These are phyloP conservation scores for Auanema freiburgensis DNA, from an alignment of 2,888 invertebrate species.

Conservation along the genomic window DNA sequence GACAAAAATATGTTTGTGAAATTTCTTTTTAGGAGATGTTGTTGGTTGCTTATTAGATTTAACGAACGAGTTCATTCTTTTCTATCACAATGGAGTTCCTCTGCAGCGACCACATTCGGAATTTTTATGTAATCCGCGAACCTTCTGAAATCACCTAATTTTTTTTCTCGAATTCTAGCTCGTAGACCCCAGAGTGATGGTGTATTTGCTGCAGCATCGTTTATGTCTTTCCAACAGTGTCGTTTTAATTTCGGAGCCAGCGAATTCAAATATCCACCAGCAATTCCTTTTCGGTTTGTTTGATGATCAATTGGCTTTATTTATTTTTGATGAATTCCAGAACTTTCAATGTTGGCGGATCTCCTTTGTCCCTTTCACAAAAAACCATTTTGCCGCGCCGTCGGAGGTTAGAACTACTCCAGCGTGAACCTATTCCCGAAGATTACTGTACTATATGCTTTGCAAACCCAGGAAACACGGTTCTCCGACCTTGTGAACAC, in stretches of 20 bases:
- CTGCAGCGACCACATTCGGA: slow-evolving; percentile 74
- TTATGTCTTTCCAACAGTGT: slow-evolving; percentile 84
- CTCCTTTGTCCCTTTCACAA: slow-evolving; percentile 76
- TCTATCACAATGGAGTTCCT: slow-evolving; percentile 80
- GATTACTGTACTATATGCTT: slow-evolving; percentile 85
- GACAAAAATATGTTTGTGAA: not conserved
- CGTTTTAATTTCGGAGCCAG: slow-evolving; percentile 71
- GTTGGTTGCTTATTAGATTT: slow-evolving; percentile 84
- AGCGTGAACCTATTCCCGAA: slow-evolving; percentile 72
- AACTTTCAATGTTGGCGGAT: slow-evolving; percentile 71
- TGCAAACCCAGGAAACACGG: slow-evolving; percentile 77
- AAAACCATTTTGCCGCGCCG: slow-evolving; percentile 82
- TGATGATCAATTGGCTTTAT: not conserved
- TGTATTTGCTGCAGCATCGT: slow-evolving; percentile 91
- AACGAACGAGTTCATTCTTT: slow-evolving; percentile 75
- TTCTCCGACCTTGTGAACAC: slow-evolving; percentile 81
- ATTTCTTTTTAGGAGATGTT: slow-evolving; percentile 72
- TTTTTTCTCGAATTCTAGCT: slow-evolving; percentile 23
- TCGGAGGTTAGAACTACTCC: slow-evolving; percentile 76
- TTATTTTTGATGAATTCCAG: slow-evolving; percentile 10
- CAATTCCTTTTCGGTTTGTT: slow-evolving; percentile 54
- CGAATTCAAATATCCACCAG: slow-evolving; percentile 80
- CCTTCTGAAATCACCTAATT: slow-evolving; percentile 1
- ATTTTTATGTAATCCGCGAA: slow-evolving; percentile 18
- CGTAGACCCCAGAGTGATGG: slow-evolving; percentile 72